Evolutionary conservation across 2,797 vertebrate species (phyloP), one percentile per base, ranked within the genome.

Genomic region (Muraenolepis orangiensis): DNA sequence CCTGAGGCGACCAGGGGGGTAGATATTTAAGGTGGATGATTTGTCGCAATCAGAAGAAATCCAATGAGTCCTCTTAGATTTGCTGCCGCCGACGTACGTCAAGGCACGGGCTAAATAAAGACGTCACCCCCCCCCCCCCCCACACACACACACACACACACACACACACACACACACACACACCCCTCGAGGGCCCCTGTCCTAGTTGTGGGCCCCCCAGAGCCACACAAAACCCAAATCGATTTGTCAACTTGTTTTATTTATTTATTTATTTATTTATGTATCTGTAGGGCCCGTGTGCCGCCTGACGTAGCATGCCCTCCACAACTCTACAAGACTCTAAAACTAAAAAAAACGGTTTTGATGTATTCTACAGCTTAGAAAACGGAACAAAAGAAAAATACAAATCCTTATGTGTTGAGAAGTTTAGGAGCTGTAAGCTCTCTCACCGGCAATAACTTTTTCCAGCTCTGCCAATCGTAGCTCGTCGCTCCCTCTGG

Each of bases 21-120:
- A 87, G 89, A 91, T 91, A 90, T 91, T 93, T 89, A 88, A 87
- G 87, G 90, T 94, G 90, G 69, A 88, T 91, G 87, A 91, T 90
- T 93, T 90, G 91, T 93, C 88, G 89, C 89, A 80, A 85, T 87
- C 88, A 71, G 80, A 88, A 91, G 26, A 92, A 91, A 90, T 87
- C 77, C 80, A 86, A 87, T 90, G 82, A 74, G 80, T 91, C 76
- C 72, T 76, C 64, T 91, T 90, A 90, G 85, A 88, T 91, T 91
- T 87, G 77, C 83, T 82, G 81, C 85, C 80, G 83, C 81, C 76
- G 85, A 90, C 36, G 74, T 81, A 89, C 89, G 92, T 91, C 79
- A 82, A 84, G 74, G 32, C 74, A 79, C 66, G 72, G 51, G 81
- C 85, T 82, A 82, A 89, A 90, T 84, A 72, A 80, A 83, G 83